phyloP scores from a whole-genome alignment of 2,797 vertebrate genomes.

The Melanotaenia nigrans region DNA sequence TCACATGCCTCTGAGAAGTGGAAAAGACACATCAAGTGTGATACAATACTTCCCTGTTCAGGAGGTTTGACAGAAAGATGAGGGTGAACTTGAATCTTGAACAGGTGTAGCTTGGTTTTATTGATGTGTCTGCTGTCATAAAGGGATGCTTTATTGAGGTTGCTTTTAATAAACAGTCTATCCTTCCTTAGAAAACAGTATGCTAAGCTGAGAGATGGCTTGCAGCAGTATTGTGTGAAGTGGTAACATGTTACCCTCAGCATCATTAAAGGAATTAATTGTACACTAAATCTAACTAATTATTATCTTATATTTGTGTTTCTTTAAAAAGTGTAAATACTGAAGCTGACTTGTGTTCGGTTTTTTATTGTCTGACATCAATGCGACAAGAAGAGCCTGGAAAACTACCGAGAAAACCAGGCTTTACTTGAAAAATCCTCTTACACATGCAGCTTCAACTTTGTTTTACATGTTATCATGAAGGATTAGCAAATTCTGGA shows the following conservation, averaged over 20 bases:
- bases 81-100: conserved; percentile 1
- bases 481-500: too few species aligned
- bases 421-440: too few species aligned
- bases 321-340: background rate
- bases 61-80: background rate
- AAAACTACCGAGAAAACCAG: too few species aligned
- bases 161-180: background rate
- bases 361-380: too few species aligned
- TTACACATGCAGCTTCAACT: too few species aligned
- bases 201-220: background rate
- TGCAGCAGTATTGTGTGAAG: too few species aligned
- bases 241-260: background rate
- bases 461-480: too few species aligned
- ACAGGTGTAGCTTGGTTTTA: conserved; percentile 6
- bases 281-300: background rate
- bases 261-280: background rate
- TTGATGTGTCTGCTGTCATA: background rate
- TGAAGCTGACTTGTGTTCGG: background rate
- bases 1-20: conserved; percentile 51
- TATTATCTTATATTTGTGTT: background rate
- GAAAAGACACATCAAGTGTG: conserved; percentile 30
- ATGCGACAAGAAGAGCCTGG: too few species aligned
- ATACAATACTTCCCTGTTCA: conserved; percentile 10
- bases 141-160: background rate
- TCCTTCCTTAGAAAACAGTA: background rate